phyloP scores from a whole-genome alignment of 2,888 invertebrate genomes.

The Quadriops clusia region DNA sequence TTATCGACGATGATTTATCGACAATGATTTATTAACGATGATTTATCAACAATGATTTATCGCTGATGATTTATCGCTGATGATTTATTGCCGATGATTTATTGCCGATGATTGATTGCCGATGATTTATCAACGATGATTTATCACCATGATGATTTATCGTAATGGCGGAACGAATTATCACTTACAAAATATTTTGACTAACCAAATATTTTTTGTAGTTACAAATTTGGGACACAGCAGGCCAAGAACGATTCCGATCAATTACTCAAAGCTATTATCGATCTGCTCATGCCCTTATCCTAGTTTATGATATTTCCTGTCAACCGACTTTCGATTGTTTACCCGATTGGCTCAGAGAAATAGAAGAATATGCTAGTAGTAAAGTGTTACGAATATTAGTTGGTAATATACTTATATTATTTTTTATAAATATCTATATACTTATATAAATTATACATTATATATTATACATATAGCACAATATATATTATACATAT shows the following conservation, averaged over 20 bases:
- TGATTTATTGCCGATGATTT: too few species aligned
- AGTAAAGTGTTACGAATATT: slow-evolving; percentile 87
- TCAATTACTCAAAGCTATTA: slow-evolving; percentile 98
- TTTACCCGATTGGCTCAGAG: slow-evolving; percentile 90
- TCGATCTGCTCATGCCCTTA: slow-evolving; percentile 91
- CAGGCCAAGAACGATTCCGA: slow-evolving; percentile 91
- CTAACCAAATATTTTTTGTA: slow-evolving; percentile 36
- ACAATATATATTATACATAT: too few species aligned
- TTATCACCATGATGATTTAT: too few species aligned
- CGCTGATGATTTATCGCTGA: too few species aligned
- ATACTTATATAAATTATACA: not conserved
- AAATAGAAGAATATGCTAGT: slow-evolving; percentile 96
- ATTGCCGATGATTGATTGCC: too few species aligned
- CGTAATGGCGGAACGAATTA: too few species aligned
- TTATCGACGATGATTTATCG: too few species aligned
- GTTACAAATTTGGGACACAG: slow-evolving; percentile 99
- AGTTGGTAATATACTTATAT: slow-evolving; percentile 56
- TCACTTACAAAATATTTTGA: too few species aligned
- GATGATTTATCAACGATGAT: too few species aligned
- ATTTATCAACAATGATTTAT: too few species aligned
- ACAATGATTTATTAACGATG: too few species aligned
- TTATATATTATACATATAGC: not conserved
- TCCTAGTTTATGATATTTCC: slow-evolving; percentile 93
- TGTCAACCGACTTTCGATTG: slow-evolving; percentile 97
- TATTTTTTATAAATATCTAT: not conserved